These are phyloP conservation scores for Hydriomena furcata DNA, from an alignment of 2,888 invertebrate species.

Conservation along the genomic window DNA sequence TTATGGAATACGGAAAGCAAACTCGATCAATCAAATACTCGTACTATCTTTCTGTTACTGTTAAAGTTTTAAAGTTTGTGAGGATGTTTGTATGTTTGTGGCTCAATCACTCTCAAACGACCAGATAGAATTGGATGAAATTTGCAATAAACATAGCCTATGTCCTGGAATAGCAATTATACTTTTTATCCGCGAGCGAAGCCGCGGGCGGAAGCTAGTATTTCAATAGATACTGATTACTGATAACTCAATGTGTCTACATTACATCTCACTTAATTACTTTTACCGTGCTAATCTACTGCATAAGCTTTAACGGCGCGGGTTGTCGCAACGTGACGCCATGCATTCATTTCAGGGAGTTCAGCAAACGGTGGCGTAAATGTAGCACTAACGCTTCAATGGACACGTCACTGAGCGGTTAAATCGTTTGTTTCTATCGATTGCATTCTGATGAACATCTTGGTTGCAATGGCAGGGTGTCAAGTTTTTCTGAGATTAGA, in stretches of 20 bases:
- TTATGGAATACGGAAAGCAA: background rate
- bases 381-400: conserved; percentile 22
- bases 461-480: conserved; percentile 10
- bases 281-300: conserved; percentile 19
- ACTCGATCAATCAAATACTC: conserved; percentile 8
- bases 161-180: no score
- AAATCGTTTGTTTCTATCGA: conserved; percentile 26
- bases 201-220: no score
- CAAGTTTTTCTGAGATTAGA: background rate
- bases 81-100: no score
- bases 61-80: no score
- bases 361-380: conserved; percentile 13
- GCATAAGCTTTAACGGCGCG: conserved; percentile 9
- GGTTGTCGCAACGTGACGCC: conserved; percentile 13
- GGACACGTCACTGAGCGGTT: conserved; percentile 31
- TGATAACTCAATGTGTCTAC: conserved; percentile 3
- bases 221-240: no score
- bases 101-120: no score
- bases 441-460: conserved; percentile 30
- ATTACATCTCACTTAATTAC: no score
- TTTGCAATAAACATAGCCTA: no score
- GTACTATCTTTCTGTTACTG: no score
- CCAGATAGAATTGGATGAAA: no score
- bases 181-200: no score
- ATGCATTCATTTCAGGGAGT: conserved; percentile 12